Conservation (phyloP, 2,113 vertebrate species). For the Caretta caretta region DNA sequence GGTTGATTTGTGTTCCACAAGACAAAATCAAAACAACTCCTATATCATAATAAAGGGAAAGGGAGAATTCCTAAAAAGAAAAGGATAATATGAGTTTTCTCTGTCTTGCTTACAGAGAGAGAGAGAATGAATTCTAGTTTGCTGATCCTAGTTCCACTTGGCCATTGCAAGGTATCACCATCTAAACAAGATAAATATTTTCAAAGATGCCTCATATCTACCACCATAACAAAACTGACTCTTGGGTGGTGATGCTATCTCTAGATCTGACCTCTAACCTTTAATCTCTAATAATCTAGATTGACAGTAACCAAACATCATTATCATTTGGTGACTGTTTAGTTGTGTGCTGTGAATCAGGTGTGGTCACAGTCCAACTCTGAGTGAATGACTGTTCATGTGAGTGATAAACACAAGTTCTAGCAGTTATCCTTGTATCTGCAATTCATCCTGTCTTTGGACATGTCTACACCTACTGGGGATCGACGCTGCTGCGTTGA, state of each 20-base stretch:
- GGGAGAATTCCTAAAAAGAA: not conserved
- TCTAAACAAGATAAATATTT: slow-evolving; percentile 10
- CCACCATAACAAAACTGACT: not conserved
- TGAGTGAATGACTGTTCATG: not conserved
- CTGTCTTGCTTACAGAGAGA: not conserved
- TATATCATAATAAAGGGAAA: slow-evolving; percentile 37
- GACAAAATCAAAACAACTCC: slow-evolving; percentile 45
- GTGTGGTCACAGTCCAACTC: not conserved
- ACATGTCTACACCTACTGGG: too few species aligned
- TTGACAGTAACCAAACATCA: not conserved
- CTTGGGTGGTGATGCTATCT: not conserved
- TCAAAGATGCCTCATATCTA: not conserved
- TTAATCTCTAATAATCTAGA: not conserved
- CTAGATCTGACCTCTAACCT: not conserved
- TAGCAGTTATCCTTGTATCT: not conserved
- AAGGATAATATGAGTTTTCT: not conserved
- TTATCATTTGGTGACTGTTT: not conserved
- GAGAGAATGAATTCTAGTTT: not conserved
- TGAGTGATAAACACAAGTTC: not conserved
- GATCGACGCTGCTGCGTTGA: too few species aligned
- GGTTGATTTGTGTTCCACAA: slow-evolving; percentile 39
- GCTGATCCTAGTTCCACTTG: not conserved
- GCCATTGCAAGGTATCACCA: not conserved
- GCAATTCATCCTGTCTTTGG: not conserved
- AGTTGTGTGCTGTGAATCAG: not conserved